Percentiles rank a stretch among this genome's conserved stretches.
These are phyloP conservation scores for Calonectris borealis DNA, from an alignment of 2,113 vertebrate genomes.

Conservation along the genomic window DNA sequence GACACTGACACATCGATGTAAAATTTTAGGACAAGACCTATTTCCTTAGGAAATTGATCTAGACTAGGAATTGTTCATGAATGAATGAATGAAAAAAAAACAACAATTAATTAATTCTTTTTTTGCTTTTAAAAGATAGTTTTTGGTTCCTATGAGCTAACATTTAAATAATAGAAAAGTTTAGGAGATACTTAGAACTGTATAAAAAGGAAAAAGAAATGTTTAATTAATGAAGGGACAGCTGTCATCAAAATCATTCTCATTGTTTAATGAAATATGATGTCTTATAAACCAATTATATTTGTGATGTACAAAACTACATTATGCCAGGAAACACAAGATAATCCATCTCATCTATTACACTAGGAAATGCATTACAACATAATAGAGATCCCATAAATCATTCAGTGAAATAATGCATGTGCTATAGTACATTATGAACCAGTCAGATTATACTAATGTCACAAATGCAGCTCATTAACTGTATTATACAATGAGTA, in stretches of 20 bases:
- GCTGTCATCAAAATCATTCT: neutral
- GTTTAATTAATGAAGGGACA: neutral
- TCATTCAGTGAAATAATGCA: conserved; percentile 12
- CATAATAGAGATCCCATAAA: conserved; percentile 39
- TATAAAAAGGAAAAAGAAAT: neutral
- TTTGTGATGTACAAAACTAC: conserved; percentile 25
- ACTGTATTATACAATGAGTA: conserved; percentile 12
- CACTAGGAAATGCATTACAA: conserved; percentile 25
- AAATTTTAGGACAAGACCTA: neutral
- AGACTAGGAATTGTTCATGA: neutral
- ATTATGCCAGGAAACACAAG: conserved; percentile 4
- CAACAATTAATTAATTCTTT: neutral
- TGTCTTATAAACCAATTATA: neutral
- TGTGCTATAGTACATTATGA: conserved; percentile 27
- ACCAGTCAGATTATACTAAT: conserved; percentile 28
- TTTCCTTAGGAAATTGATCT: neutral
- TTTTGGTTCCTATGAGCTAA: neutral
- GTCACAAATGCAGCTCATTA: conserved; percentile 44
- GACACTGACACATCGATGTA: neutral
- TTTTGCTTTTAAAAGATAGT: neutral
- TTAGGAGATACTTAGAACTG: neutral
- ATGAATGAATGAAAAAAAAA: neutral
- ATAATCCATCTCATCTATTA: conserved; percentile 45
- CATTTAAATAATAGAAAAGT: neutral
- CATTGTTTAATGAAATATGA: conserved; percentile 11